Conservation (phyloP, 92 coral and sea anemone species). For the Umimayanthus chanpuru region DNA sequence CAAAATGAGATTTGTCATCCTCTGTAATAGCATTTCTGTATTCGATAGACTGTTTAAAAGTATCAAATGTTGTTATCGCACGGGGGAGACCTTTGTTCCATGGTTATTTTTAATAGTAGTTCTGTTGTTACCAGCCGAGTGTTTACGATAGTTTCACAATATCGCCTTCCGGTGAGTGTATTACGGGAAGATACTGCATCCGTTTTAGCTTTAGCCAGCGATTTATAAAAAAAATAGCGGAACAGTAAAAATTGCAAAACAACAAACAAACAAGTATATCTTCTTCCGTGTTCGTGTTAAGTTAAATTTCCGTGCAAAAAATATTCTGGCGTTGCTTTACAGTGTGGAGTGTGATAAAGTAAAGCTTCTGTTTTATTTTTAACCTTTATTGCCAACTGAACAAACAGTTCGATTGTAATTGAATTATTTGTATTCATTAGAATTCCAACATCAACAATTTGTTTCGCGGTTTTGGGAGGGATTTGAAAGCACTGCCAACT, state of each 20-base stretch:
- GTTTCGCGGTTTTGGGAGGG: not conserved
- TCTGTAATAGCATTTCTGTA: not conserved
- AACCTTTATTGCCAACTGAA: not conserved
- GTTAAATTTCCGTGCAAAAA: not conserved
- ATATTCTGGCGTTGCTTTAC: not conserved
- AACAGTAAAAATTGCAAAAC: not conserved
- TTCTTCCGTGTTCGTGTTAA: slow-evolving; percentile 21
- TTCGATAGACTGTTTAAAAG: not conserved
- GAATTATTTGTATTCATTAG: not conserved
- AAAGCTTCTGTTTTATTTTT: not conserved
- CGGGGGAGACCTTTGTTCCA: not conserved
- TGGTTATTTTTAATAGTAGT: not conserved
- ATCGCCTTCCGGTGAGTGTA: not conserved
- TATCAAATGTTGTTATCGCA: not conserved
- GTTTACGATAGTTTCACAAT: too few species aligned
- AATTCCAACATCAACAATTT: not conserved
- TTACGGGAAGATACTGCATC: not conserved
- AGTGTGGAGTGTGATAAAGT: not conserved
- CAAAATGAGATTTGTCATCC: not conserved
- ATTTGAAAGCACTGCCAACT: too few species aligned
- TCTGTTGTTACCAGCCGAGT: not conserved
- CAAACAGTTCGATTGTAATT: not conserved
- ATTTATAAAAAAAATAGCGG: not conserved
- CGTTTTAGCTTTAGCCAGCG: slow-evolving; percentile 2
- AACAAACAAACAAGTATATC: not conserved